Evolutionary conservation across 2,888 invertebrate species (phyloP).

Genomic region (Lepidochrysops patricia): DNA sequence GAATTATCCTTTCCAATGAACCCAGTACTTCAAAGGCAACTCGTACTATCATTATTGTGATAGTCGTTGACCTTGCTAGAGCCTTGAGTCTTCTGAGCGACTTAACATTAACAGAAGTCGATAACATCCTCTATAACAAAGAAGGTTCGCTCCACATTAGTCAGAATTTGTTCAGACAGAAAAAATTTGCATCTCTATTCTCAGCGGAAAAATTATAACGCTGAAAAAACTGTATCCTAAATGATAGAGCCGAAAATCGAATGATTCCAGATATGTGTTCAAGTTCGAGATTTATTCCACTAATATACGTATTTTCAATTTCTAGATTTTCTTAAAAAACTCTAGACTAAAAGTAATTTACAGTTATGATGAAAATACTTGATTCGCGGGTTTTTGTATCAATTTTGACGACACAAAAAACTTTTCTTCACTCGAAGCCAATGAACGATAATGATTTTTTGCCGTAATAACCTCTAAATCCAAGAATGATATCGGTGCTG

Average conservation of each 20-base stretch:
- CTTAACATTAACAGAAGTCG: neutral
- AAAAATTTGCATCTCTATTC: no score
- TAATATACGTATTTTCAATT: no score
- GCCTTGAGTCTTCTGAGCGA: neutral
- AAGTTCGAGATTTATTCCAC: no score
- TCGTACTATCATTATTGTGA: neutral
- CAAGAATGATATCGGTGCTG: neutral
- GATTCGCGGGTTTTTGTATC: neutral
- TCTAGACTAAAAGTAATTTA: neutral
- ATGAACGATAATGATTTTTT: conserved; percentile 9
- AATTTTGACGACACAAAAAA: neutral
- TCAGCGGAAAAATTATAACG: no score
- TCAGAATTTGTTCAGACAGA: no score
- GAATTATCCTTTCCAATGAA: conserved; percentile 3
- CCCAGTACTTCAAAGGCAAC: neutral
- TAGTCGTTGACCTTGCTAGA: neutral
- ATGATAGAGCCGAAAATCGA: no score
- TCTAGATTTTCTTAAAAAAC: no score
- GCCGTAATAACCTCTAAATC: conserved; percentile 1
- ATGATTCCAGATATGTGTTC: no score
- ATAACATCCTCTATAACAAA: neutral
- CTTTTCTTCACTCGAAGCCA: neutral
- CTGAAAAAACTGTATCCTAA: no score
- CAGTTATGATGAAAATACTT: neutral
- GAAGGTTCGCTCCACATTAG: no score